Percentiles rank a stretch among this genome's conserved stretches.
Conservation (phyloP, 2,797 vertebrate species). For the Hylomyscus alleni region DNA sequence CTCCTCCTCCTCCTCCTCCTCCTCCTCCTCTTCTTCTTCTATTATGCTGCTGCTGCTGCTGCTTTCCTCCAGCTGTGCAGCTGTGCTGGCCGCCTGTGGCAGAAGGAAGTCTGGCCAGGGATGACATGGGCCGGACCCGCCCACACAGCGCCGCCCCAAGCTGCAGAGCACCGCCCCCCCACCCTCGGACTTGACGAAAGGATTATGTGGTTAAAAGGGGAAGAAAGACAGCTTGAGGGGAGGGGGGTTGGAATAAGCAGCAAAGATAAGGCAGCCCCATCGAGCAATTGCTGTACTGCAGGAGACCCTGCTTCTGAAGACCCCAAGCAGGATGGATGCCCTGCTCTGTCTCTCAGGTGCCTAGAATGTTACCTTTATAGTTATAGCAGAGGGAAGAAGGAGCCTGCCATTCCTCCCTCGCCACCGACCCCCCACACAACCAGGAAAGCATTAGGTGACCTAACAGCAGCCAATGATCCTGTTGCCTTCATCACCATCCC, state of each 20-base stretch:
- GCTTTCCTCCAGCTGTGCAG: conserved; percentile 86
- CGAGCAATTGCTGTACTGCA: background rate
- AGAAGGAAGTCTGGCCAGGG: conserved; percentile 95
- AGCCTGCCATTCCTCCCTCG: background rate
- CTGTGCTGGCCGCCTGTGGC: conserved; percentile 82
- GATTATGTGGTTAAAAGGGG: background rate
- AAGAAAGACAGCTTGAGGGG: too few relatives aligned
- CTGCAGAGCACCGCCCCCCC: conserved; percentile 33
- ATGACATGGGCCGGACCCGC: conserved; percentile 86
- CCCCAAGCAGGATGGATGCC: background rate
- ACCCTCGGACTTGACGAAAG: background rate
- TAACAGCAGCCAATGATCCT: background rate
- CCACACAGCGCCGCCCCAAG: conserved; percentile 70
- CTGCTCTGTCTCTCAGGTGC: background rate
- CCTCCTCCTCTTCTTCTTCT: too few relatives aligned
- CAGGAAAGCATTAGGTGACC: background rate
- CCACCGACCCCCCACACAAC: too few relatives aligned
- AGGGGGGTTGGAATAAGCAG: background rate
- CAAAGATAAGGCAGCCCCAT: conserved; percentile 7
- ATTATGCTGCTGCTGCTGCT: conserved; percentile 29
- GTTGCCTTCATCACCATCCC: background rate
- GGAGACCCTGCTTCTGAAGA: background rate
- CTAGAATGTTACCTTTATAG: background rate
- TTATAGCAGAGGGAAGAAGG: background rate
- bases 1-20: too few relatives aligned